Base-by-base conservation (phyloP, 2,113 vertebrate genomes). In the Varanus komodoensis region DNA sequence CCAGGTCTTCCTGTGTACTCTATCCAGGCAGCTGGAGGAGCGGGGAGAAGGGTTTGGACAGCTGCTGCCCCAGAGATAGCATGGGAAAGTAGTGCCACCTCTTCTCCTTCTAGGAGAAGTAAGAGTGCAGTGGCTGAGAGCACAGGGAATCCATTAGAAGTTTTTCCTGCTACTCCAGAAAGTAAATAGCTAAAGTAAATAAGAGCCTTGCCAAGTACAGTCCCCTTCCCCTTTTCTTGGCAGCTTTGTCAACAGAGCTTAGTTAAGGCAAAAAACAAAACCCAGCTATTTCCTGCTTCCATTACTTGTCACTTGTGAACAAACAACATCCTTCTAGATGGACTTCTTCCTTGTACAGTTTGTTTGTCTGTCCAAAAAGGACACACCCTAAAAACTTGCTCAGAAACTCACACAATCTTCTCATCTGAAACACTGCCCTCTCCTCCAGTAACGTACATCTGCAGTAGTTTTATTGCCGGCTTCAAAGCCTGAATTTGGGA, bases 361-460 rank as follows among this genome's bases (percentile, higher is more conserved):
- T 81, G n/a, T 86, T 86, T 81, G 48, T 50, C 61, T 85, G 32
- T 17, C 38, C 61, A 82, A 86, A 86, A 52, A 7, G 73, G 89
- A 81, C 34, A 73, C 27, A 3, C 27, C 34, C 68, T n/a, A 21
- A 50, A 34, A 54, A 71, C 23, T 81, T 71, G 29, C 50, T 25
- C 71, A 54, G 23, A 88, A 82, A 89, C 73, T 0, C 15, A 73
- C 54, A 21, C 23, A 29, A 44, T 82, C 14, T 15, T 82, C 7
- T n/a, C 12, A 23, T 88, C 23, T 88, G 32, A 69, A 68, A 21
- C 52, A 73, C 14, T 23, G 44, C 4, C 75, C 25, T 50, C 9
- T n/a, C 54, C 25, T 38, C 17, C 34, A 86, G 64, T 61, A 77
- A 57, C 44, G 29, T 12, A 44, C 8, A 25, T 12, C 61, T 84